These are phyloP conservation scores for Drosophila limbata DNA, from an alignment of 2,888 invertebrate species.

Conservation along the genomic window DNA sequence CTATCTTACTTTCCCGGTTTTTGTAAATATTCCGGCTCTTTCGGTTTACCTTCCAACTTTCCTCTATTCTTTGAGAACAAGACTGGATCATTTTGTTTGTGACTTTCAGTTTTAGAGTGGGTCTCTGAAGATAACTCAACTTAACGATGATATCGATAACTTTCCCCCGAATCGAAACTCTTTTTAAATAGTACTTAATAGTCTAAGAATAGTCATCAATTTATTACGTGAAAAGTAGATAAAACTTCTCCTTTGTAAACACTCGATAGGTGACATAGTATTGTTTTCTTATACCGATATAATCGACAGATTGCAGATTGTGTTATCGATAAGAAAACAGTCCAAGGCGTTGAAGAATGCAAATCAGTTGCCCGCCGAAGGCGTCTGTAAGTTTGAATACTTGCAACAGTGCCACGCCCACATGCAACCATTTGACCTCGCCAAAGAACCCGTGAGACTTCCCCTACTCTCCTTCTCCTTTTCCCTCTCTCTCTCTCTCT, in stretches of 20 bases:
- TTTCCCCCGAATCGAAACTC: neutral
- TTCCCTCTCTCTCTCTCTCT: neutral
- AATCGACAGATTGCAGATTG: neutral
- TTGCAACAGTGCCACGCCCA: conserved; percentile 43
- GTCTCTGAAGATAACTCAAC: no score
- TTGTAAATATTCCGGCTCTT: no score
- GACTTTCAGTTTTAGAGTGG: neutral
- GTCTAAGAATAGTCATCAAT: neutral
- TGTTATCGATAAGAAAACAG: conserved; percentile 26
- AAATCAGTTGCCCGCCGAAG: conserved; percentile 43
- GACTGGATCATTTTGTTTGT: neutral
- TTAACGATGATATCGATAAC: no score
- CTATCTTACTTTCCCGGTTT: no score
- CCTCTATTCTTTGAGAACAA: no score
- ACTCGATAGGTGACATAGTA: neutral
- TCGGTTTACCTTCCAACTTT: no score
- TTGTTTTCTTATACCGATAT: neutral
- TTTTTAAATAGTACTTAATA: neutral
- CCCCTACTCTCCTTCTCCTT: neutral
- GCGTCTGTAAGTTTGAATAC: neutral
- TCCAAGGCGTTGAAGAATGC: conserved; percentile 45
- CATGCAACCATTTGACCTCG: conserved; percentile 45
- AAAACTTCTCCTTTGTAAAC: neutral
- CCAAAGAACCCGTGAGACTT: conserved; percentile 23
- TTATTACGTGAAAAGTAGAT: neutral